These are phyloP conservation scores for Ptychobarbus kaznakovi DNA, from an alignment of 2,797 vertebrate species.

Conservation along the genomic window DNA sequence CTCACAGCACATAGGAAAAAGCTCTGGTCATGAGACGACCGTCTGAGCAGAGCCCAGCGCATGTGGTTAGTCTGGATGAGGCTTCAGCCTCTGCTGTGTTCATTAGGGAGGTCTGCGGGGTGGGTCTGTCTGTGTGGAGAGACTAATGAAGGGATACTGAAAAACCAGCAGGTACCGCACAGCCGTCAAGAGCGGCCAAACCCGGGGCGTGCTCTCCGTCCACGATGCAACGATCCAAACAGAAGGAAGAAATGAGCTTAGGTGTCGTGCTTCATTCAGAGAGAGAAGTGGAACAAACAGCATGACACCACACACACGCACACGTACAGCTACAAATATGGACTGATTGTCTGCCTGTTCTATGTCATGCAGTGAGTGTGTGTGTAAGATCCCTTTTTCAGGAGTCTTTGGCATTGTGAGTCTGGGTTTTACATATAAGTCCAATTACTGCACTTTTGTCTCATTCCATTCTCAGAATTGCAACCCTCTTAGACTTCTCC, in stretches of 20 bases:
- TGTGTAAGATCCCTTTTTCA: slow-evolving; percentile 27
- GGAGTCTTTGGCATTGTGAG: slow-evolving; percentile 1
- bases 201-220: slow-evolving; percentile 60
- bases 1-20: neutral
- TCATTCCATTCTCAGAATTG: slow-evolving; percentile 13
- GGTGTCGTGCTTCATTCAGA: slow-evolving; percentile 37
- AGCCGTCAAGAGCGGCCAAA: slow-evolving; percentile 67
- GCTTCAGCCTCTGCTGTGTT: slow-evolving; percentile 48
- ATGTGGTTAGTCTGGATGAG: slow-evolving; percentile 56
- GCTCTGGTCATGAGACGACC: slow-evolving; percentile 35
- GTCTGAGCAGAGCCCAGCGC: slow-evolving; percentile 51
- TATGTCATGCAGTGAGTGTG: neutral
- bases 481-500: neutral
- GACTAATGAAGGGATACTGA: slow-evolving; percentile 61
- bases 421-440: slow-evolving; percentile 8
- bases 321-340: neutral
- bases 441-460: slow-evolving; percentile 30
- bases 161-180: slow-evolving; percentile 63
- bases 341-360: neutral
- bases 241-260: slow-evolving; percentile 65
- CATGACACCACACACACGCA: neutral
- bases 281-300: slow-evolving; percentile 8
- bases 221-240: slow-evolving; percentile 60
- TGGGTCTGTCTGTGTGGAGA: slow-evolving; percentile 52
- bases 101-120: slow-evolving; percentile 56